These are phyloP conservation scores for Cryptotis parvus DNA, from an alignment of 2,113 vertebrate species.

Conservation along the genomic window DNA sequence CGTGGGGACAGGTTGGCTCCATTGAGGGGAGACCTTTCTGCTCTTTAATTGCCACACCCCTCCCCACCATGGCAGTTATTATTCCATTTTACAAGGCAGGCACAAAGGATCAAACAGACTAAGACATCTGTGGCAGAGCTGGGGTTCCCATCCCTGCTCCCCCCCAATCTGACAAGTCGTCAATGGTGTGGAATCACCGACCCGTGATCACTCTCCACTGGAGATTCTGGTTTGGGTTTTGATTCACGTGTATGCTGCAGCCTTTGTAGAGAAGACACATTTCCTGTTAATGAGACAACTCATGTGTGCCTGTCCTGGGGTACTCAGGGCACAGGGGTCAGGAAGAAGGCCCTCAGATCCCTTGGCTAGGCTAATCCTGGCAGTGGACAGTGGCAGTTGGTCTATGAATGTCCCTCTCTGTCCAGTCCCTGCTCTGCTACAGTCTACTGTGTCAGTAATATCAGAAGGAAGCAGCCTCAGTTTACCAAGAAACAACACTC, in stretches of 20 bases:
- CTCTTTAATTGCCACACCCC: neutral
- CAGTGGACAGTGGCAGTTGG: neutral
- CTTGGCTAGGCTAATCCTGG: neutral
- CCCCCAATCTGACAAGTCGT: neutral
- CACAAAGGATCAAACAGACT: neutral
- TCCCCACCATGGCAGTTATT: neutral
- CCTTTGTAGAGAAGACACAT: neutral
- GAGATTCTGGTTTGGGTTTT: neutral
- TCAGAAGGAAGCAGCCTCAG: fast-evolving
- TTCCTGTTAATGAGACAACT: neutral
- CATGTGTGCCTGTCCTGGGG: neutral
- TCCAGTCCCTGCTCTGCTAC: too few species aligned
- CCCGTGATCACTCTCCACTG: neutral
- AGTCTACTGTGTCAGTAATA: neutral
- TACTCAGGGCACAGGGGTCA: neutral
- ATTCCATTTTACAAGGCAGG: neutral
- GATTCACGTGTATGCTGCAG: neutral
- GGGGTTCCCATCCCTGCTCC: neutral
- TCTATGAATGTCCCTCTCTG: neutral
- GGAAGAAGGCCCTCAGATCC: too few species aligned
- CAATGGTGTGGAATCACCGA: neutral
- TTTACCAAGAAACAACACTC: neutral
- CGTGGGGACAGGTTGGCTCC: neutral
- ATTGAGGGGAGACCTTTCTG: neutral
- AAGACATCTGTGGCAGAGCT: neutral